Evolutionary conservation across 1,140 invertebrate genomes (phyloP).

Genomic region (Hyposmocoma kahamanoa): DNA sequence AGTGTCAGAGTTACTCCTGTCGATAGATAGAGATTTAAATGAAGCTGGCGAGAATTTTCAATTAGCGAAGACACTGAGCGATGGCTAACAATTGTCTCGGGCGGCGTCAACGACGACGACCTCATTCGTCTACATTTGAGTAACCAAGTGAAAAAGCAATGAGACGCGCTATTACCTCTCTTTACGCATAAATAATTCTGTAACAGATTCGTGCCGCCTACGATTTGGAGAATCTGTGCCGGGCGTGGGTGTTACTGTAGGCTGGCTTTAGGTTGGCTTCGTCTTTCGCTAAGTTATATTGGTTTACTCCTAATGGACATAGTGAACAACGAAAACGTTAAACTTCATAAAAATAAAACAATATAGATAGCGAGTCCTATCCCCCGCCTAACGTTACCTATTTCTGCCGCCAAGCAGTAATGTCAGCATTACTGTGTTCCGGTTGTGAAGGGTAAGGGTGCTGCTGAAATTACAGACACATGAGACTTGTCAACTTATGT

Average conservation of each 20-base stretch:
- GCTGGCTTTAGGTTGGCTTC: too few species aligned
- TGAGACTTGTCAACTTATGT: too few species aligned
- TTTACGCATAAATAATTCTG: constrained; percentile 50
- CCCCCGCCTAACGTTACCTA: too few species aligned
- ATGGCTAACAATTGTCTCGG: constrained; percentile 63
- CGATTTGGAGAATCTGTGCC: not conserved
- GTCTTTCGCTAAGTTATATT: too few species aligned
- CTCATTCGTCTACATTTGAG: constrained; percentile 70
- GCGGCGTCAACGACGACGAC: constrained; percentile 38
- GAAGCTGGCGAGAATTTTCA: constrained; percentile 64
- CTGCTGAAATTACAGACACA: too few species aligned
- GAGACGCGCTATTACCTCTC: constrained; percentile 65
- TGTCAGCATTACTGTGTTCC: too few species aligned
- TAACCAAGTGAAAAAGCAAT: constrained; percentile 71
- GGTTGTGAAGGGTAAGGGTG: too few species aligned
- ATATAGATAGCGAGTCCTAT: too few species aligned
- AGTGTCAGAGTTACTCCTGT: constrained; percentile 41
- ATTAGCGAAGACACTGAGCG: constrained; percentile 68
- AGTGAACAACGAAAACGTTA: too few species aligned
- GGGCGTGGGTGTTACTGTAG: not conserved
- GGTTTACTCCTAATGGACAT: too few species aligned
- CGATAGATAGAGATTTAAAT: constrained; percentile 60
- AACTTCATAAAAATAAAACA: too few species aligned
- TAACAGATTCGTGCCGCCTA: constrained; percentile 34
- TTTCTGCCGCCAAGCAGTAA: too few species aligned